Evolutionary conservation across 2,797 vertebrate genomes (phyloP), one percentile per base, ranked within the genome.

Genomic region (Macropus fuliginosus): DNA sequence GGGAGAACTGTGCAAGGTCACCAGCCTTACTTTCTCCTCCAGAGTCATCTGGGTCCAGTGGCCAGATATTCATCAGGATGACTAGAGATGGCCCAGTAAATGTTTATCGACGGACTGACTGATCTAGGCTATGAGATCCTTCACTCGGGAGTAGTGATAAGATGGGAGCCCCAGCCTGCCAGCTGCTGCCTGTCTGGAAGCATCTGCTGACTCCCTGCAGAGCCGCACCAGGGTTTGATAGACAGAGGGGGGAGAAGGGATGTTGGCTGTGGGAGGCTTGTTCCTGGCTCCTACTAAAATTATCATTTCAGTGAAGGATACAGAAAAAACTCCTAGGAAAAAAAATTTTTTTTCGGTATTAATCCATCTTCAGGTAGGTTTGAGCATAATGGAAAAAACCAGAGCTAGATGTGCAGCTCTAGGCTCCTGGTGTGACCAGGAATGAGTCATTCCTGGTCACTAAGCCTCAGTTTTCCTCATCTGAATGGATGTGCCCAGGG

Each of bases 191-290:
- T 87, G 74, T 87, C 74, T 87, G 40, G 74, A 87, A 87, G 74
- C 74, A 87, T 87, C 74, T 87, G 40, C 40, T 87, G 40, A 50
- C 74, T 87, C 74, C 74, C 40, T 87, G 8, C 74, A 46, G 40
- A 87, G 74, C 21, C 28, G 9, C 40, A 46, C 2, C 74, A 87
- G 74, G 40, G 40, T 87, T 87, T 87, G 74, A 87, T 21, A 87
- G 74, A 87, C 74, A 87, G 74, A 27, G 21, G 74, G 74, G 74
- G 40, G 40, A 87, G 74, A 87, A 81, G 24, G 40, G 40, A 87
- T 87, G 74, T 21, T 87, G 74, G 90, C 81, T 94, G 95, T 92
- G 55, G 27, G 74, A 57, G 95, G 74, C 40, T 55, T 14, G 5
- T 62, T 56, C 56, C 46, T 62, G 54, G 31, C 81, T 91, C 4